These are phyloP conservation scores for Heteropelma amictum DNA, from an alignment of 2,888 invertebrate species.

Conservation along the genomic window DNA sequence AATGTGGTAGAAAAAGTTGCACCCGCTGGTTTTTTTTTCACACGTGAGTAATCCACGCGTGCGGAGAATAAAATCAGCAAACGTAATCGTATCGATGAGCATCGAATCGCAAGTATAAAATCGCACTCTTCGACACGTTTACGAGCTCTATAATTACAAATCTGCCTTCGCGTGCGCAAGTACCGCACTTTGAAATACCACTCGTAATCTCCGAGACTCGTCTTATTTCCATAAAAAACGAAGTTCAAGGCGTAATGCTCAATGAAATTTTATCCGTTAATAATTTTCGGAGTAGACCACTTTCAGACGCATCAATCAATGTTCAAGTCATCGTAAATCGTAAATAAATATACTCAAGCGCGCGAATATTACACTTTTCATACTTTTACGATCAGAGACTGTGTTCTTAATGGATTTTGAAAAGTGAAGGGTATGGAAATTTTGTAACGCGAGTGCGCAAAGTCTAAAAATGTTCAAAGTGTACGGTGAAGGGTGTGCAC, in stretches of 20 bases:
- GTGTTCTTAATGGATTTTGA: background rate
- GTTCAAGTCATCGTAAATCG: background rate
- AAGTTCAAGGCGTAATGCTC: too few species aligned
- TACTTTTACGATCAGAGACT: background rate
- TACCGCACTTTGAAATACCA: too few species aligned
- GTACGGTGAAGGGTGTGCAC: background rate
- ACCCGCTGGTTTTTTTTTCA: background rate
- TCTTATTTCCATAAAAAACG: too few species aligned
- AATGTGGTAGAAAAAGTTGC: background rate
- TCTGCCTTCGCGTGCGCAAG: too few species aligned
- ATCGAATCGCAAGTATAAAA: background rate
- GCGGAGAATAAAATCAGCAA: background rate
- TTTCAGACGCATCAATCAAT: background rate
- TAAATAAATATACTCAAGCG: background rate
- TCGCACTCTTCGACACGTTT: background rate
- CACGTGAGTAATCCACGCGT: constrained; percentile 4
- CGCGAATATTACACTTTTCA: background rate
- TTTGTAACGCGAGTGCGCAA: background rate
- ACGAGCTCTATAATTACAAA: too few species aligned
- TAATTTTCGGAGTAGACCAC: too few species aligned
- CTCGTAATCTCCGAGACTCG: too few species aligned
- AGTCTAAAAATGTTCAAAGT: constrained; percentile 1
- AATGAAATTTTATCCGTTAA: too few species aligned
- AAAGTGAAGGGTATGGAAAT: background rate
- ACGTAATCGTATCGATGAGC: background rate